Evolutionary conservation across 92 coral and sea anemone genomes (phyloP), one percentile per base, ranked within the genome.

Genomic region (Metridium senile): DNA sequence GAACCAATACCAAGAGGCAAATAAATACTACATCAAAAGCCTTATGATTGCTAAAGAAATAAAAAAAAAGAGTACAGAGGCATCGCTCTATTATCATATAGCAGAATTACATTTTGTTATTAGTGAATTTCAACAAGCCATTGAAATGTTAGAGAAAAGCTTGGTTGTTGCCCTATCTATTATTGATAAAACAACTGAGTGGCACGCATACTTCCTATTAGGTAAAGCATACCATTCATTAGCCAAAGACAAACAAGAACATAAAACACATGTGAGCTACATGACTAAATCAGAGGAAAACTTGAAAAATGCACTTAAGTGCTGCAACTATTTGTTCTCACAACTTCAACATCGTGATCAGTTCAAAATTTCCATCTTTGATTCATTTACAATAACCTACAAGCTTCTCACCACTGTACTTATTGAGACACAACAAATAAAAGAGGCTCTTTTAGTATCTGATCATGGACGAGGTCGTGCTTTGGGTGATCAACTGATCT

Each of bases 391-490:
- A 25, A 19, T 29, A 29, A 51, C 76, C 21, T 78, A 78, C 74
- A 61, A 52, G 16, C 22, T 26, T 62, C 68, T 78, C 16, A 70
- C 59, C 3, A 19, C 9, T 31, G 26, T 71, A 31, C 47, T 77
- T 39, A 47, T 76, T 16, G 65, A 76, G 49, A 26, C 64, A 46
- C 4, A 70, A 16, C 73, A 68, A 31, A 52, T 10, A 58, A 57
- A 76, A 62, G 72, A 70, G 46, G 88, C 82, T 23, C 71, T 83
- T 6, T 27, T 83, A 26, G 74, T 83, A 0, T 20, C 61, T 52
- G 88, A 84, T 26, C 74, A 69, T 22, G 83, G 83, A 71, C 75
- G 73, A 58, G 84, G 84, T 1, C 75, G 81, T 18, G 82, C 72
- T 18, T 66, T 83, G 18, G 83, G 71, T 20, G 77, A 53, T 46